Evolutionary conservation across 2,113 vertebrate genomes (phyloP), one percentile per base, ranked within the genome.

Genomic region (Semnornis frantzii): DNA sequence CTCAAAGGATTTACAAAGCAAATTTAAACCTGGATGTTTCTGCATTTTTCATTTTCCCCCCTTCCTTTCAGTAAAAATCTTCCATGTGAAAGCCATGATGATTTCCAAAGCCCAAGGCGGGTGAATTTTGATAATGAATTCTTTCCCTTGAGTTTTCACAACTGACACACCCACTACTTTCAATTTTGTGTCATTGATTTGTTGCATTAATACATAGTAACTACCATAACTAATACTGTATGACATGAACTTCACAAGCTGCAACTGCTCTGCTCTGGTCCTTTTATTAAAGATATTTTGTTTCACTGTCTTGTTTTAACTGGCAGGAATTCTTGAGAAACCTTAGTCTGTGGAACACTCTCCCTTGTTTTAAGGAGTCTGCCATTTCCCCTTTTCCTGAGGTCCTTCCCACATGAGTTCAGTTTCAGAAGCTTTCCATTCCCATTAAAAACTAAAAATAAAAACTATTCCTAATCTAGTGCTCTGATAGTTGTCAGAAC

Each of bases 261-360:
- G 55, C 77, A 81, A 37, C 63, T 70, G 88, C 86, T 66, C 82
- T 92, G 57, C 93, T 89, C 92, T 94, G 83, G 18, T 92, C 71
- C 89, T 90, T 87, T 96, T 94, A 92, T 94, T 93, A 95, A 95
- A 93, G 86, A 66, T 92, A 96, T 96, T 94, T 82, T 55, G 68
- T 96, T 96, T 96, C 92, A 90, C 50, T 50, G 75, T 34, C 70
- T 55, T 93, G 73, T 86, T 96, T 95, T 85, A 92, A 80, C 65
- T 96, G 96, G 95, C 94, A 92, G 24, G 70, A 89, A 87, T 84
- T 72, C 87, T 80, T 69, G 79, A 88, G 82, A 91, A 94, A 94
- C n/a, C 19, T 69, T 75, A 4, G 28, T 34, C 83, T 80, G 84
- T 70, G 89, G 74, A 87, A 90, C 55, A 69, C 75, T 71, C 87